A percentile compares a stretch with the other conserved stretches of the same genome.
These are phyloP conservation scores for Drosophila mulleri DNA, from an alignment of 2,888 invertebrate genomes.

Conservation along the genomic window DNA sequence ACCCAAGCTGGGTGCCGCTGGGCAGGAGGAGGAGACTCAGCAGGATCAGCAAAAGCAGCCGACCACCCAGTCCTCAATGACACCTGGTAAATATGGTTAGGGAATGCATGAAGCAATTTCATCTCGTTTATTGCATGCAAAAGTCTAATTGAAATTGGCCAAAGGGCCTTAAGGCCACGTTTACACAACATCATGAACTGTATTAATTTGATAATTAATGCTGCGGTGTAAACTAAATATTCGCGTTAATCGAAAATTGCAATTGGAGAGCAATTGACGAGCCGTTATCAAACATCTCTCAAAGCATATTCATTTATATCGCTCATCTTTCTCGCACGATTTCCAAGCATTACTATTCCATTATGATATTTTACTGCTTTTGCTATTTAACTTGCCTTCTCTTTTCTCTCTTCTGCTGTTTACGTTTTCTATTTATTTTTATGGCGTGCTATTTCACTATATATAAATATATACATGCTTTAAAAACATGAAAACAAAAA, in stretches of 20 bases:
- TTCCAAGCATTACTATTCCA: constrained; percentile 36
- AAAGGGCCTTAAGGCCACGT: neutral
- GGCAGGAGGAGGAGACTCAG: constrained; percentile 34
- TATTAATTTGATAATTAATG: neutral
- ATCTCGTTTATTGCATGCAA: constrained; percentile 41
- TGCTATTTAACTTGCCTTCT: constrained; percentile 44
- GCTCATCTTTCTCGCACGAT: constrained; percentile 48
- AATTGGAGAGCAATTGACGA: constrained; percentile 35
- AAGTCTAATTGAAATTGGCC: neutral
- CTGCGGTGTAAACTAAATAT: constrained; percentile 13
- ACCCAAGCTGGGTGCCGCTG: constrained; percentile 65
- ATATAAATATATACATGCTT: constrained; percentile 43
- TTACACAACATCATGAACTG: neutral
- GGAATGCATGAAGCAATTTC: constrained; percentile 23
- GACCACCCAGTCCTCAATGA: constrained; percentile 14
- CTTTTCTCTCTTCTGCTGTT: constrained; percentile 24
- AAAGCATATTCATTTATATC: constrained; percentile 42
- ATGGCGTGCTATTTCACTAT: constrained; percentile 41
- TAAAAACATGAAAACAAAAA: constrained; percentile 6
- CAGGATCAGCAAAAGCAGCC: constrained; percentile 19
- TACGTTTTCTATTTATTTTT: constrained; percentile 21
- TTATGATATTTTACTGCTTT: constrained; percentile 49
- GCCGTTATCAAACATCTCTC: constrained; percentile 10
- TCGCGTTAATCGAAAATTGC: constrained; percentile 17
- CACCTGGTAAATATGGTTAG: constrained; percentile 76